phyloP scores from a whole-genome alignment of 2,113 vertebrate genomes.

The Percopsis transmontana region DNA sequence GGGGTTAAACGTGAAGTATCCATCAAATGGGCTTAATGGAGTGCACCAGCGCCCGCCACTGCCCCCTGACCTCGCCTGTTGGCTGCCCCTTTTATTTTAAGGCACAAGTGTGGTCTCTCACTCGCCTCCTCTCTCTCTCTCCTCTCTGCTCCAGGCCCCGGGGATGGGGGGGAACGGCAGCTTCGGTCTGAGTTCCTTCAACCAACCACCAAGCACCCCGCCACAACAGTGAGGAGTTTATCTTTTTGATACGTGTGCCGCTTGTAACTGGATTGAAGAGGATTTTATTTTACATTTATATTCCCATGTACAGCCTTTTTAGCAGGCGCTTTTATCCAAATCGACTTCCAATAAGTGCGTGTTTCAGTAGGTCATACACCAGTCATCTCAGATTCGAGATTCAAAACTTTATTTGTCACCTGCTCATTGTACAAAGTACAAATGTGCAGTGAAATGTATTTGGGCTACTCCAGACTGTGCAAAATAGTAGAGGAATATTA shows the following conservation, averaged over 20 bases:
- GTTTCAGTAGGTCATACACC: too few relatives aligned
- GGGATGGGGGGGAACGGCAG: slow-evolving; percentile 86
- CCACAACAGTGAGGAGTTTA: slow-evolving; percentile 90
- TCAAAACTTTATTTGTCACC: too few relatives aligned
- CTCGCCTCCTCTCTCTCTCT: slow-evolving; percentile 52
- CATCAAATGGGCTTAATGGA: slow-evolving; percentile 79
- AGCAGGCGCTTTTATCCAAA: too few relatives aligned
- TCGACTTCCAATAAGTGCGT: too few relatives aligned
- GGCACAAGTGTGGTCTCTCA: slow-evolving; percentile 75
- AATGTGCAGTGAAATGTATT: too few relatives aligned
- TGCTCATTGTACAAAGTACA: too few relatives aligned
- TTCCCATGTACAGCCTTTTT: not conserved
- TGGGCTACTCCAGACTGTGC: too few relatives aligned
- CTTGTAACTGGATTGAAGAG: not conserved
- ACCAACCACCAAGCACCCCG: slow-evolving; percentile 88
- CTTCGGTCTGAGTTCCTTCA: slow-evolving; percentile 92
- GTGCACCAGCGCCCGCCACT: slow-evolving; percentile 66
- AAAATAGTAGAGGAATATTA: too few relatives aligned
- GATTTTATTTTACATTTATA: not conserved
- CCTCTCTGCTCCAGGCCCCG: slow-evolving; percentile 79
- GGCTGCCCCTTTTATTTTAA: slow-evolving; percentile 53
- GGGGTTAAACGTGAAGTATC: slow-evolving; percentile 79
- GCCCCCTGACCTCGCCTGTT: slow-evolving; percentile 74
- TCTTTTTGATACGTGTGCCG: not conserved
- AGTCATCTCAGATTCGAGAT: too few relatives aligned